Evolutionary conservation across 92 coral and sea anemone species (phyloP).

Genomic region (Zoanthus gigantus): DNA sequence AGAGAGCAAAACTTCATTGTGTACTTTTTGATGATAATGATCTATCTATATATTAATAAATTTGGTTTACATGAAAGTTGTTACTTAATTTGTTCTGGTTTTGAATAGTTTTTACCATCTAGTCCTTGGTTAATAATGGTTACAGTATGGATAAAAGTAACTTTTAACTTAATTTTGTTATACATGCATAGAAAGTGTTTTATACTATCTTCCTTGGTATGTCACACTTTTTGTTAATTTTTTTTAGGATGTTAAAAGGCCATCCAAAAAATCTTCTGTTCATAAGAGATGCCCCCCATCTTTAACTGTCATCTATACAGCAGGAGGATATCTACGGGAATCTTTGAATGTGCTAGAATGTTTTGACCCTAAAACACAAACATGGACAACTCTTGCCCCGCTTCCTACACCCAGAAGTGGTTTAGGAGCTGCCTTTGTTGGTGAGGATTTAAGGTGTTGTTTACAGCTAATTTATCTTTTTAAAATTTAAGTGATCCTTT

Average conservation of each 20-base stretch:
- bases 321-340: slow-evolving; percentile 81
- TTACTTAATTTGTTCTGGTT: too few relatives aligned
- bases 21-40: too few relatives aligned
- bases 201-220: background rate
- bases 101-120: too few relatives aligned
- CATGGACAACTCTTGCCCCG: slow-evolving; percentile 76
- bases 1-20: too few relatives aligned
- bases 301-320: slow-evolving; percentile 79
- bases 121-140: too few relatives aligned
- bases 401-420: slow-evolving; percentile 85
- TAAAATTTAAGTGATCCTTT: too few relatives aligned
- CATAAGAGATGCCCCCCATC: slow-evolving; percentile 80
- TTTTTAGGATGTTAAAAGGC: slow-evolving; percentile 44
- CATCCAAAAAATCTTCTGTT: background rate
- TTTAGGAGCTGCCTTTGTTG: slow-evolving; percentile 85
- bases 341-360: slow-evolving; percentile 75
- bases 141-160: too few relatives aligned
- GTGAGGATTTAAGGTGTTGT: slow-evolving; percentile 32
- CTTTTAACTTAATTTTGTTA: too few relatives aligned
- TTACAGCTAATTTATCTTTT: background rate
- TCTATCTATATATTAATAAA: too few relatives aligned
- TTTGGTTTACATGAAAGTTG: too few relatives aligned
- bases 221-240: background rate
- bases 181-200: too few relatives aligned
- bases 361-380: slow-evolving; percentile 67